Conservation (phyloP, 2,888 invertebrate genomes). For the Hololepta plana region DNA sequence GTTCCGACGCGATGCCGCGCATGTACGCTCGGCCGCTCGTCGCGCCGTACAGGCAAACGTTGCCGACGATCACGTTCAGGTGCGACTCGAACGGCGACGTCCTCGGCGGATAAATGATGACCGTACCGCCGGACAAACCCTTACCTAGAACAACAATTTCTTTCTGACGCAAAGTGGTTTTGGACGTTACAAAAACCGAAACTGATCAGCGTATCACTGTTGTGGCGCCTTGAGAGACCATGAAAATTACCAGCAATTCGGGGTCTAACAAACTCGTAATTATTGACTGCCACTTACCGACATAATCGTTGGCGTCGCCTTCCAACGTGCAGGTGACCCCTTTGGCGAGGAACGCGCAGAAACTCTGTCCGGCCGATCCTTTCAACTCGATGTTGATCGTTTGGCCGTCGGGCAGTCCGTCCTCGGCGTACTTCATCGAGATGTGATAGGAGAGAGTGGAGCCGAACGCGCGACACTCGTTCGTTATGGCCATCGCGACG, state of each 20-base stretch:
- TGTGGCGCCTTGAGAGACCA: no score
- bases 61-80: slow-evolving; percentile 92
- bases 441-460: slow-evolving; percentile 89
- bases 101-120: slow-evolving; percentile 85
- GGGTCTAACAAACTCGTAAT: no score
- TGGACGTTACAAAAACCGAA: no score
- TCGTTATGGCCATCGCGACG: slow-evolving; percentile 65
- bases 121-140: slow-evolving; percentile 86
- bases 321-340: slow-evolving; percentile 82
- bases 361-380: slow-evolving; percentile 97
- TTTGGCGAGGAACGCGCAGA: slow-evolving; percentile 88
- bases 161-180: no score
- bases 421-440: slow-evolving; percentile 77
- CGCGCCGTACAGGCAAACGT: slow-evolving; percentile 95
- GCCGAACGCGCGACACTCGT: slow-evolving; percentile 85
- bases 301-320: slow-evolving; percentile 98
- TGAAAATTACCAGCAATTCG: no score
- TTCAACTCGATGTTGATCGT: slow-evolving; percentile 61
- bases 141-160: slow-evolving; percentile 30
- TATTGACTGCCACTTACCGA: no score
- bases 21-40: slow-evolving; percentile 89
- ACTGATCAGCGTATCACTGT: no score
- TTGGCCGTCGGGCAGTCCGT: slow-evolving; percentile 63
- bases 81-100: slow-evolving; percentile 75
- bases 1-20: slow-evolving; percentile 80